Evolutionary conservation across 30 jellyfish, hydroid and myxozoan genomes (phyloP).

Genomic region (Pseudorhiza aurosa): DNA sequence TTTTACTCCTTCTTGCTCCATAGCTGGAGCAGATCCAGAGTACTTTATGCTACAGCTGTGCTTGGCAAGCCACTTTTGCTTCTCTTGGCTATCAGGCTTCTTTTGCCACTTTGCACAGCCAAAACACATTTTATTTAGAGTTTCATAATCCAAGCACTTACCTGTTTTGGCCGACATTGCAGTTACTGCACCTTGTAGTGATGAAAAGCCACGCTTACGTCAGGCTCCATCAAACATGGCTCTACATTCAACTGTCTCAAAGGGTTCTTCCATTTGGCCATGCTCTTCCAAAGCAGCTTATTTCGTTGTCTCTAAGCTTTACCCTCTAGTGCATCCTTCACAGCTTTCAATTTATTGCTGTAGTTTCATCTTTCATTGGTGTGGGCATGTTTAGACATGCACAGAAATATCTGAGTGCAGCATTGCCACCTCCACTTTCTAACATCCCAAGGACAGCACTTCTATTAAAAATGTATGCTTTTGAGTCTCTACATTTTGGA

Average conservation of each 20-base stretch:
- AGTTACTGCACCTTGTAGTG: constrained; percentile 46
- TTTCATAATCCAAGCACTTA: constrained; percentile 30
- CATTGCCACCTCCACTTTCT: constrained; percentile 46
- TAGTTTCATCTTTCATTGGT: constrained; percentile 50
- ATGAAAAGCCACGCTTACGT: constrained; percentile 46
- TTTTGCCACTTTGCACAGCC: constrained; percentile 18
- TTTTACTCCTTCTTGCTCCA: constrained; percentile 21
- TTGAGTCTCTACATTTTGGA: constrained; percentile 23
- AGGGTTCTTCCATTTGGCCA: neutral
- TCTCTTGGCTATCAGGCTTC: constrained; percentile 11
- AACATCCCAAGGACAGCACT: constrained; percentile 27
- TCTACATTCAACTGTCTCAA: constrained; percentile 4
- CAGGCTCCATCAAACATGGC: constrained; percentile 53
- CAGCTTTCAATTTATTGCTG: constrained; percentile 8
- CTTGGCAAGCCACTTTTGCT: constrained; percentile 3
- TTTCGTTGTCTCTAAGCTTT: neutral
- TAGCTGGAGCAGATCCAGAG: constrained; percentile 29
- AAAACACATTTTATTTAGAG: constrained; percentile 28
- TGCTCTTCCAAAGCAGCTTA: constrained; percentile 36
- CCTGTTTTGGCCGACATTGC: constrained; percentile 33
- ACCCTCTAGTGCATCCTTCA: constrained; percentile 27
- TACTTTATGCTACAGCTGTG: no score
- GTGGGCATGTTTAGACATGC: constrained; percentile 46
- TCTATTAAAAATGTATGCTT: constrained; percentile 25
- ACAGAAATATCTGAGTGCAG: constrained; percentile 34